Conservation (phyloP, 1,140 invertebrate genomes). For the Carposina sasakii region DNA sequence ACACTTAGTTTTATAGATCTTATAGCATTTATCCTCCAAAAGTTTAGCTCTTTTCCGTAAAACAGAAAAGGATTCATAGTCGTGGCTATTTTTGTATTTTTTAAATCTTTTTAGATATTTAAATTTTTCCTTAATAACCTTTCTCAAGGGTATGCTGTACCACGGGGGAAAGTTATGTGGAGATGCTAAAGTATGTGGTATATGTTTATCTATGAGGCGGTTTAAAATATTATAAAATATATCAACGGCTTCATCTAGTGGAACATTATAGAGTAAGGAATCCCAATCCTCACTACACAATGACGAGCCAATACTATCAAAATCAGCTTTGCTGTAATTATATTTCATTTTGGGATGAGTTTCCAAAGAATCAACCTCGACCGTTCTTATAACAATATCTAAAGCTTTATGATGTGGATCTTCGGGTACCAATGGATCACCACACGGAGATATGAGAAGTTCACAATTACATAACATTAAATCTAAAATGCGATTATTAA, state of each 20-base stretch:
- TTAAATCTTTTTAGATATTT: conserved; percentile 17
- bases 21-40: conserved; percentile 9
- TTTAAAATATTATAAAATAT: neutral
- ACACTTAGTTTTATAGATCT: conserved; percentile 6
- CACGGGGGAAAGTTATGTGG: conserved; percentile 6
- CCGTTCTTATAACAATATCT: no score
- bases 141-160: conserved; percentile 15
- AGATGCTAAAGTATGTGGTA: neutral
- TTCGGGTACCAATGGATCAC: no score
- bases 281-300: no score
- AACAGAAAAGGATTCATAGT: conserved; percentile 14
- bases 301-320: no score
- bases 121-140: conserved; percentile 18
- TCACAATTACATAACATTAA: no score
- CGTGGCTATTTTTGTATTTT: conserved; percentile 16
- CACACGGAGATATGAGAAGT: no score
- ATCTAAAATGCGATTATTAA: no score
- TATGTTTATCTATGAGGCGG: neutral
- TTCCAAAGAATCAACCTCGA: no score
- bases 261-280: neutral
- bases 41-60: conserved; percentile 9
- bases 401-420: no score
- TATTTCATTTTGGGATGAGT: no score
- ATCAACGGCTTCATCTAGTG: neutral
- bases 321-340: no score